Evolutionary conservation across 2,797 vertebrate species (phyloP).

Genomic region (Gallirallus australis): DNA sequence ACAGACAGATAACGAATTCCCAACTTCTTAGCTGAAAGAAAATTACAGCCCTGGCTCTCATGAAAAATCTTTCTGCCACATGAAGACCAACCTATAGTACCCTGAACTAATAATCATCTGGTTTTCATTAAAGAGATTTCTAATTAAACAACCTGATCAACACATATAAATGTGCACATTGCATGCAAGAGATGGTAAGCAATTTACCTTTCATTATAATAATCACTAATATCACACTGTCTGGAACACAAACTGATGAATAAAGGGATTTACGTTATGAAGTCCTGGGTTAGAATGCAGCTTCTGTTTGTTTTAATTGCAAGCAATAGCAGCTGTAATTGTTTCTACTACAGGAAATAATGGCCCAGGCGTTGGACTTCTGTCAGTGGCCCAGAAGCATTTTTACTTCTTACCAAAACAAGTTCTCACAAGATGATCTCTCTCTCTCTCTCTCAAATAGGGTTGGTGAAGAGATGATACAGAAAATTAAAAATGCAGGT

Average conservation of each 20-base stretch:
- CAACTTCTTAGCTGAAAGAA: slow-evolving; percentile 46
- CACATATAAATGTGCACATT: neutral
- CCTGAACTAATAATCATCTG: slow-evolving; percentile 36
- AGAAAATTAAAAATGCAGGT: neutral
- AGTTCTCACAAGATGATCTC: neutral
- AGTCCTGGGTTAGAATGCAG: neutral
- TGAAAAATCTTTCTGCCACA: slow-evolving; percentile 48
- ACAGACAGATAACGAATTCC: slow-evolving; percentile 59
- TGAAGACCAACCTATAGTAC: slow-evolving; percentile 21
- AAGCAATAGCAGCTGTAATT: neutral
- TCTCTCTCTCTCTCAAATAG: neutral
- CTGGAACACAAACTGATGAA: neutral
- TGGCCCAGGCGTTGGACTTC: neutral
- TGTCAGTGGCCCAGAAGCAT: neutral
- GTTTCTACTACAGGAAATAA: neutral
- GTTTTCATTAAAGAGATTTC: slow-evolving; percentile 40
- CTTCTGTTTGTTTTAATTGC: neutral
- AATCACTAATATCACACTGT: neutral
- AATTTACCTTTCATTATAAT: slow-evolving; percentile 27
- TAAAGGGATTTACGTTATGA: neutral
- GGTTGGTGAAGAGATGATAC: neutral
- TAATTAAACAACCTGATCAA: slow-evolving; percentile 50
- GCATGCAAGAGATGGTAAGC: neutral
- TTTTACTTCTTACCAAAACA: neutral
- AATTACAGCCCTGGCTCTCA: slow-evolving; percentile 38